Percentiles rank a stretch among this genome's conserved stretches.
Conservation (phyloP, 2,888 invertebrate species). For the Lycia hirtaria region DNA sequence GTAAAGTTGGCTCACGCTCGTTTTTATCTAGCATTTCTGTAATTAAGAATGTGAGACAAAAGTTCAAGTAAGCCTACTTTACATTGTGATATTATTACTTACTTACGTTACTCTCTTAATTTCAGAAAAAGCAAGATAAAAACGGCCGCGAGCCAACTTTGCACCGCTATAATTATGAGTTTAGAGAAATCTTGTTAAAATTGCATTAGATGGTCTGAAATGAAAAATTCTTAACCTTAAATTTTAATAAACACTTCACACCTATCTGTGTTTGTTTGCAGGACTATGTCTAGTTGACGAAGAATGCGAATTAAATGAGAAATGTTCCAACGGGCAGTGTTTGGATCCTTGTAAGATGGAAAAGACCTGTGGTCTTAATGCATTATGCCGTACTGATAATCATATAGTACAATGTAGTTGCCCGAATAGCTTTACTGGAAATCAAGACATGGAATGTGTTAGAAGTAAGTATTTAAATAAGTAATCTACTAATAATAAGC, state of each 20-base stretch:
- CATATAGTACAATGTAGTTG: constrained; percentile 93
- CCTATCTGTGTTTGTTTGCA: constrained; percentile 56
- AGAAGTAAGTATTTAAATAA: constrained; percentile 86
- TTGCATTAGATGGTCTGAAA: neutral
- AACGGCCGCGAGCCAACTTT: too few relatives aligned
- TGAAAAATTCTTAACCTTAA: neutral
- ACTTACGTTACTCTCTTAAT: too few relatives aligned
- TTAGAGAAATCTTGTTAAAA: too few relatives aligned
- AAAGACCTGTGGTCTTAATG: constrained; percentile 93
- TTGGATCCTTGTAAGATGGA: constrained; percentile 91
- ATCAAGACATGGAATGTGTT: constrained; percentile 93
- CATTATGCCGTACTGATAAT: constrained; percentile 89
- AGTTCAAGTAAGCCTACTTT: too few relatives aligned
- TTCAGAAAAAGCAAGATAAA: too few relatives aligned
- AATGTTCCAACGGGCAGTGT: constrained; percentile 93
- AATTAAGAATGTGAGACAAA: too few relatives aligned
- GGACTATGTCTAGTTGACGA: constrained; percentile 91
- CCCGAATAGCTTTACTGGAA: constrained; percentile 94
- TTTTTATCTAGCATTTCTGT: too few relatives aligned
- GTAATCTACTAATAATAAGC: neutral
- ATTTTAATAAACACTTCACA: too few relatives aligned
- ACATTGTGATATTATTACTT: too few relatives aligned
- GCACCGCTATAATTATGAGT: too few relatives aligned
- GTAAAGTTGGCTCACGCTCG: too few relatives aligned
- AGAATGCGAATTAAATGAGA: constrained; percentile 92